Evolutionary conservation across 1,140 invertebrate genomes (phyloP).

Genomic region (Megalopta genalis): DNA sequence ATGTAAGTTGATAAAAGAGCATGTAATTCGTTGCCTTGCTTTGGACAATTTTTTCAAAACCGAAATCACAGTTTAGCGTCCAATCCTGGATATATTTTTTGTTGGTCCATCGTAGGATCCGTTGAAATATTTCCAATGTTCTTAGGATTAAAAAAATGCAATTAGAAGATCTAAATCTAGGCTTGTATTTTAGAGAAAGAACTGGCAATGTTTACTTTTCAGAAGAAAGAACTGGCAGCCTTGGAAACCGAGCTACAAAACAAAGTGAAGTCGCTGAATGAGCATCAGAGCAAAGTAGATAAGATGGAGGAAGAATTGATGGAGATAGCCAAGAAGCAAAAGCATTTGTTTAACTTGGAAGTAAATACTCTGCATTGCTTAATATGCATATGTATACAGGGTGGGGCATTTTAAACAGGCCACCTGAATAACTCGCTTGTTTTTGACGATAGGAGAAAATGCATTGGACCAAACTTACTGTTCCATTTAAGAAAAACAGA

Average conservation of each 20-base stretch:
- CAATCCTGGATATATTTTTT: too few species aligned
- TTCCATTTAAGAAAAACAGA: too few species aligned
- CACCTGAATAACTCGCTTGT: too few species aligned
- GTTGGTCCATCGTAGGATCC: too few species aligned
- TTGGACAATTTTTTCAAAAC: constrained; percentile 16
- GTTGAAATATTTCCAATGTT: too few species aligned
- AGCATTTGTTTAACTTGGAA: constrained; percentile 73
- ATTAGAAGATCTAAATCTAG: too few species aligned
- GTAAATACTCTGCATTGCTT: constrained; percentile 54
- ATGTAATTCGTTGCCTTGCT: background rate
- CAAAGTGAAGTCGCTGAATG: constrained; percentile 82
- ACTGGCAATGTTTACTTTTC: constrained; percentile 43
- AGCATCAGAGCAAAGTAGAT: constrained; percentile 83
- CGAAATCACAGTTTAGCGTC: too few species aligned
- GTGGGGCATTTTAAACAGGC: too few species aligned
- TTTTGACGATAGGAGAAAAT: too few species aligned
- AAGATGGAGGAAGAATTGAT: constrained; percentile 83
- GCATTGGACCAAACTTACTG: too few species aligned
- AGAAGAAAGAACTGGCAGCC: constrained; percentile 83
- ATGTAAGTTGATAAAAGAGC: constrained; percentile 78
- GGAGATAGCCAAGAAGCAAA: constrained; percentile 79
- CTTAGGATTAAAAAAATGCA: too few species aligned
- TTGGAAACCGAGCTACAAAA: constrained; percentile 84
- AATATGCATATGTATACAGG: too few species aligned
- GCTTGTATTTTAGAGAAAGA: background rate